These are phyloP conservation scores for Druceiella hillmani DNA, from an alignment of 2,888 invertebrate species.

Conservation along the genomic window DNA sequence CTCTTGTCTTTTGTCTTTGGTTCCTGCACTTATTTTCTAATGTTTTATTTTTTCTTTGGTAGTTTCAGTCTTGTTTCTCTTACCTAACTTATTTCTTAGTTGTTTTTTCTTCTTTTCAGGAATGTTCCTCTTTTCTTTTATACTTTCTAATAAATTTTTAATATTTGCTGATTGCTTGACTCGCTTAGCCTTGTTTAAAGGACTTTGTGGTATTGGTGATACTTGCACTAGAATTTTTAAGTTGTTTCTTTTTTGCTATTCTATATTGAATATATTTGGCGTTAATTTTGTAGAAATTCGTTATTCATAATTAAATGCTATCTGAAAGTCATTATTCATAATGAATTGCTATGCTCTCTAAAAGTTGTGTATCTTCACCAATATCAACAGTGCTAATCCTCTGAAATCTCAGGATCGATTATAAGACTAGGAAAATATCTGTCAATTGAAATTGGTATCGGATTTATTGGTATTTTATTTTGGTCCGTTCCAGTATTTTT, in stretches of 20 bases:
- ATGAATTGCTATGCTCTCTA: slow-evolving; percentile 8
- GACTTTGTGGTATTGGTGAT: slow-evolving; percentile 18
- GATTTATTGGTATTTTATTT: too few relatives aligned
- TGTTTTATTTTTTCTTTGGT: too few relatives aligned
- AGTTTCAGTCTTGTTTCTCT: slow-evolving; percentile 9
- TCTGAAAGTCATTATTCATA: too few relatives aligned
- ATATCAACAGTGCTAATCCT: slow-evolving; percentile 10
- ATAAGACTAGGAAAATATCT: slow-evolving; percentile 11
- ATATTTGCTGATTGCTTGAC: slow-evolving; percentile 8
- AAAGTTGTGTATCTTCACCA: slow-evolving; percentile 13
- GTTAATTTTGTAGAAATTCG: too few relatives aligned
- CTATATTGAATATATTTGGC: too few relatives aligned
- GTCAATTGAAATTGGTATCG: slow-evolving; percentile 1
- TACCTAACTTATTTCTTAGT: slow-evolving; percentile 10
- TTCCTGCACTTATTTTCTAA: too few relatives aligned
- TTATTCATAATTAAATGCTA: too few relatives aligned
- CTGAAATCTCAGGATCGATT: slow-evolving; percentile 10
- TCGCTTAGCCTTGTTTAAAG: slow-evolving; percentile 13
- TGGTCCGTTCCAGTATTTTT: too few relatives aligned
- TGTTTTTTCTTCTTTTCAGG: slow-evolving; percentile 10
- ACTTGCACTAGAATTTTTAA: slow-evolving; percentile 15
- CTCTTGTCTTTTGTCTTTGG: too few relatives aligned
- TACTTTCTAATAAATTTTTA: slow-evolving; percentile 8
- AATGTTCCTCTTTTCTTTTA: slow-evolving; percentile 4
- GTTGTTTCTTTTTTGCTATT: slow-evolving; percentile 13